Evolutionary conservation across 2,797 vertebrate species (phyloP).

Genomic region (Phoeniculus purpureus): DNA sequence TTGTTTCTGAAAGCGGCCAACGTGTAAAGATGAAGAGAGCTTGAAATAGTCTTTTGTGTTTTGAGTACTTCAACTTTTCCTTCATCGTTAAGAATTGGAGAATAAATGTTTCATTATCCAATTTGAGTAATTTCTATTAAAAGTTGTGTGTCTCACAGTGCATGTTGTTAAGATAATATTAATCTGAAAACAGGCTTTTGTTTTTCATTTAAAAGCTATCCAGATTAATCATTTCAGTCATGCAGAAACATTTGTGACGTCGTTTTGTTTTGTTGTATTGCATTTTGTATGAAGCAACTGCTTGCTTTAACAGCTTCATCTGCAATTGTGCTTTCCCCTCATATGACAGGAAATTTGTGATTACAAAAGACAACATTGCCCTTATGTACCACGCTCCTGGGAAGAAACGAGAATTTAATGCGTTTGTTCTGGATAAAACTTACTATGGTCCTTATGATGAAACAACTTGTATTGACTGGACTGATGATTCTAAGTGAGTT

Average conservation of each 20-base stretch:
- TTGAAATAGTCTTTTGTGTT: not conserved
- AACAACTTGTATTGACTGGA: constrained; percentile 97
- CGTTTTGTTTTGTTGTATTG: not conserved
- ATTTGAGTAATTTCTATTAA: not conserved
- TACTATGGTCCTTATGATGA: constrained; percentile 96
- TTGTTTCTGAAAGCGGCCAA: not conserved
- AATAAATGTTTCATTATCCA: not conserved
- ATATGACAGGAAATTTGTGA: constrained; percentile 87
- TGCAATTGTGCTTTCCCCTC: not conserved
- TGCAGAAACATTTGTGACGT: fast-evolving
- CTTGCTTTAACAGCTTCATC: not conserved
- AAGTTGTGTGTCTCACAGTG: not conserved
- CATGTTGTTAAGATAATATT: not conserved
- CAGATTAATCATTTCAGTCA: not conserved
- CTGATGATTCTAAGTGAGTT: constrained; percentile 91
- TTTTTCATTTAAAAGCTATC: not conserved
- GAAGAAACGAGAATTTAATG: constrained; percentile 90
- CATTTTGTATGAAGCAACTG: not conserved
- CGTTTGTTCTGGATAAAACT: constrained; percentile 94
- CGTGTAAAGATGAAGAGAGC: not conserved
- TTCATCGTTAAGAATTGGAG: not conserved
- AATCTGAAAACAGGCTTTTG: not conserved
- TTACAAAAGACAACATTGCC: constrained; percentile 91
- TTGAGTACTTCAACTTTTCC: not conserved
- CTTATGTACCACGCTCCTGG: constrained; percentile 95